Base-by-base conservation (phyloP, 2,797 vertebrate species). In the Falco biarmicus region DNA sequence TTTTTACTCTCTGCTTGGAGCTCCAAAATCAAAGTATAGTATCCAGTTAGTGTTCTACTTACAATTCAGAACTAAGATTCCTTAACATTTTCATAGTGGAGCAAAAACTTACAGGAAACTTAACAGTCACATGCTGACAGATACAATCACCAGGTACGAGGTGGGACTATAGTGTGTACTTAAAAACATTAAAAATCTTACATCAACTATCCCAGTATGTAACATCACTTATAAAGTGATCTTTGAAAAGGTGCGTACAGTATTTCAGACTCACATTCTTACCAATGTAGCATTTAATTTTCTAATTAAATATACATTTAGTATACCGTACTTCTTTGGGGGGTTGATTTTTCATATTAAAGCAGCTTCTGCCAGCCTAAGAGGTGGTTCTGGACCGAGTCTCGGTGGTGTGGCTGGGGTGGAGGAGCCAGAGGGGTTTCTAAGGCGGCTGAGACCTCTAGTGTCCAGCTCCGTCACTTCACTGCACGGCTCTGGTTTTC, bases 371-470 rank as follows among this genome's bases (percentile, higher is more conserved):
- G 19, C 37, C 64, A 48, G 29, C 80, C 65, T 28, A 28, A 63
- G 59, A 43, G 41, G 20, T 25, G 45, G n/a, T n/a, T 80, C 43
- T 65, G 45, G n/a, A 74, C 45, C 75, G 29, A 86, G 60, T 69
- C 51, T 57, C 16, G 4, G 12, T 45, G 50, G 9, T 13, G 26
- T 66, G 63, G 54, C 28, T 20, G 14, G 31, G 25, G 47, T 11
- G 22, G 37, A 71, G 39, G 66, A 66, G 56, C 25, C 22, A 2
- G 22, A 87, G 48, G 34, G n/a, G 68, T 89, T 91, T 59, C 80
- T 90, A 61, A 93, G 91, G 86, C 20, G 1, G 13, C 74, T 95
- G 97, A 89, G 97, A 97, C 98, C 97, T 97, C 98, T 98, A 96
- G 96, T 83, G 98, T 94, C 74, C 86, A 66, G 60, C 50, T 70